Percentiles rank a stretch among this genome's conserved stretches.
Conservation (phyloP, 2,888 invertebrate species). For the Tinea trinotella region DNA sequence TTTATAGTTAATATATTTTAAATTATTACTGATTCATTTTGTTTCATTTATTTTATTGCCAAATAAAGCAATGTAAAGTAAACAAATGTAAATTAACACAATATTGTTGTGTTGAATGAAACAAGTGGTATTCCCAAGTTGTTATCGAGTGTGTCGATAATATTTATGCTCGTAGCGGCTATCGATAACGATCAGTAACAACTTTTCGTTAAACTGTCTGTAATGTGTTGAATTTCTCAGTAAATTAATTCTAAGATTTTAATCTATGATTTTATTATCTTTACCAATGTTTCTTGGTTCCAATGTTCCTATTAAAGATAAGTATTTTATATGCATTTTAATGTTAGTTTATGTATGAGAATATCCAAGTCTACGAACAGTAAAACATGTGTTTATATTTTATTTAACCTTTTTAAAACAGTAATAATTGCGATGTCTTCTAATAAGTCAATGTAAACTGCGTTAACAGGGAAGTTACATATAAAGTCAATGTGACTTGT, state of each 20-base stretch:
- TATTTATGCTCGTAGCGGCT: slow-evolving; percentile 36
- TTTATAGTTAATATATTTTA: too few species aligned
- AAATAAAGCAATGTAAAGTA: not conserved
- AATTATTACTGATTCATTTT: too few species aligned
- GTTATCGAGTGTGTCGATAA: slow-evolving; percentile 41
- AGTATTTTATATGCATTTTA: too few species aligned
- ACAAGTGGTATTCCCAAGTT: slow-evolving; percentile 19
- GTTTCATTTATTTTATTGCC: too few species aligned
- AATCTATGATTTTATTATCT: slow-evolving; percentile 17
- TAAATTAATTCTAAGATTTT: slow-evolving; percentile 11
- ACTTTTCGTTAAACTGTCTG: slow-evolving; percentile 13
- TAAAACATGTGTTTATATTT: too few species aligned
- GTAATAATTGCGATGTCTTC: too few species aligned
- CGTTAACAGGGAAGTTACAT: too few species aligned
- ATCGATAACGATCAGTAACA: slow-evolving; percentile 11
- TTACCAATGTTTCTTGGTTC: slow-evolving; percentile 2
- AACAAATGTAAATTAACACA: not conserved
- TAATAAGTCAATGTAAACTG: too few species aligned
- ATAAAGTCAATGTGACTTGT: too few species aligned
- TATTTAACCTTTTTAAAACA: too few species aligned
- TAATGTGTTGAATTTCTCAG: slow-evolving; percentile 13
- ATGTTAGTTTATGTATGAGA: not conserved
- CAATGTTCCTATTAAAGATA: not conserved
- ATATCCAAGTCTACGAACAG: too few species aligned
- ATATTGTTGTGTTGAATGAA: not conserved